Evolutionary conservation across 2,797 vertebrate genomes (phyloP).

Genomic region (Danionella dracula): DNA sequence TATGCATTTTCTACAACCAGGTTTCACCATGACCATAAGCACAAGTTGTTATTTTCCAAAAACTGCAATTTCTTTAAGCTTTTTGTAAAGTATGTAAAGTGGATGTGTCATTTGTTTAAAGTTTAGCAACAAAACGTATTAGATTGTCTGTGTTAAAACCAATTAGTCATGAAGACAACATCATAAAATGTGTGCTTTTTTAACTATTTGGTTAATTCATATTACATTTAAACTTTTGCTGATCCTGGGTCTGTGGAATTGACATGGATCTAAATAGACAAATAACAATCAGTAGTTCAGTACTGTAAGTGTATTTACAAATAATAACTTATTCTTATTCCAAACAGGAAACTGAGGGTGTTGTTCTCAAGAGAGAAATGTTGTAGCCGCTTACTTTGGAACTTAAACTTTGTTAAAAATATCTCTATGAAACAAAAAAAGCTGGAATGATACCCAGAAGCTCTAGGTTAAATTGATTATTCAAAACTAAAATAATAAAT

Average conservation of each 20-base stretch:
- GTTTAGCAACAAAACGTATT: too few relatives aligned
- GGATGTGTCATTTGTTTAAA: too few relatives aligned
- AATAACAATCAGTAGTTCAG: too few relatives aligned
- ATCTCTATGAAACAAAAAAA: background rate
- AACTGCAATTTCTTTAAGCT: background rate
- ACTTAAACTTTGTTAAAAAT: conserved; percentile 7
- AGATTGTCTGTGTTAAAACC: too few relatives aligned
- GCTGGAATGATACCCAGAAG: background rate
- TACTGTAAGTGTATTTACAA: background rate
- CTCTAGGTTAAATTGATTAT: background rate
- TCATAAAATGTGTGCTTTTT: too few relatives aligned
- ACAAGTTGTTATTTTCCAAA: background rate
- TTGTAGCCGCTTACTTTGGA: background rate
- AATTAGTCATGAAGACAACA: too few relatives aligned
- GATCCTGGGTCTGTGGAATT: too few relatives aligned
- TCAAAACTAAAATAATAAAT: background rate
- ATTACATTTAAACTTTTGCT: too few relatives aligned
- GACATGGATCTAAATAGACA: too few relatives aligned
- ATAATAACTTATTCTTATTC: background rate
- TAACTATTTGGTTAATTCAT: too few relatives aligned
- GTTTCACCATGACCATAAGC: background rate
- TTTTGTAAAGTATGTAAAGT: too few relatives aligned
- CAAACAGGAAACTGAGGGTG: background rate
- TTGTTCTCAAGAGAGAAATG: too few relatives aligned
- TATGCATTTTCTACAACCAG: background rate